These are phyloP conservation scores for Panulirus ornatus DNA, from an alignment of 1,140 invertebrate genomes.

Conservation along the genomic window DNA sequence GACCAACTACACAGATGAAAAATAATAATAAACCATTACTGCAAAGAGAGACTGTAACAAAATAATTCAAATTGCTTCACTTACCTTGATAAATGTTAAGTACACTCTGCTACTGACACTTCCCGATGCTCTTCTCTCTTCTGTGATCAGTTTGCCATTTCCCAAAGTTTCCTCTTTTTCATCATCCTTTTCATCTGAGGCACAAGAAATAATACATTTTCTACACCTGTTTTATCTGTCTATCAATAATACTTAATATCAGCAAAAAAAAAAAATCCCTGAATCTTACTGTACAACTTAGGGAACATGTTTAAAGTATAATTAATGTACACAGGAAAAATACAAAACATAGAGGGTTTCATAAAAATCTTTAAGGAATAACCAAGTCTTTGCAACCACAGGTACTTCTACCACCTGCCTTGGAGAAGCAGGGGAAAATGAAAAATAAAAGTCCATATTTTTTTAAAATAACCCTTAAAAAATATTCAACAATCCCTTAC, in stretches of 20 bases:
- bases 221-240: background rate
- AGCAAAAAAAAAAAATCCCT: background rate
- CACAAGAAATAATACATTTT: background rate
- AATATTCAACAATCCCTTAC: too few species aligned
- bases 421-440: too few species aligned
- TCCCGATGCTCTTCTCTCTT: constrained; percentile 65
- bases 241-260: background rate
- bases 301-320: too few species aligned
- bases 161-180: background rate
- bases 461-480: too few species aligned
- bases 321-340: too few species aligned
- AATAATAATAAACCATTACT: constrained; percentile 2
- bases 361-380: too few species aligned
- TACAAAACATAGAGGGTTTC: too few species aligned
- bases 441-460: too few species aligned
- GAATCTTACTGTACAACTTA: too few species aligned
- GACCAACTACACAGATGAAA: too few species aligned
- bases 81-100: constrained; percentile 70
- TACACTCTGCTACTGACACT: constrained; percentile 66
- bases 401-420: too few species aligned
- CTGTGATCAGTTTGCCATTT: constrained; percentile 68
- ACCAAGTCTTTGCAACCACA: too few species aligned
- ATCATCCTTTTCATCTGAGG: constrained; percentile 15
- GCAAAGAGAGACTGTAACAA: background rate
- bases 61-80: background rate